Evolutionary conservation across 2,888 invertebrate genomes (phyloP).

Genomic region (Nomada hirtipes): DNA sequence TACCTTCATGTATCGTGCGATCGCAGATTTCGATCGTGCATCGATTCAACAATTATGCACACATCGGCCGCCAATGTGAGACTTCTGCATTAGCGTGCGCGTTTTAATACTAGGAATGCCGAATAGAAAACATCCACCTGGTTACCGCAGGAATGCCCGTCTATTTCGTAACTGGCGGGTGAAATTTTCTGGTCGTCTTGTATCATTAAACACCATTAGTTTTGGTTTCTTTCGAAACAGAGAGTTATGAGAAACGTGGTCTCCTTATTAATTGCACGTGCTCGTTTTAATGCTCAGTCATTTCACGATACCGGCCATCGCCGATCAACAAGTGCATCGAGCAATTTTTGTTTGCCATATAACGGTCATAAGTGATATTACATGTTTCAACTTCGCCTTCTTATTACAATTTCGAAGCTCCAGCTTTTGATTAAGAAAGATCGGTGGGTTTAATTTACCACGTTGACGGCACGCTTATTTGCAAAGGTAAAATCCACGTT

Average conservation of each 20-base stretch:
- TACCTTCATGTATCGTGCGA: background rate
- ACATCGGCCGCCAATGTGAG: constrained; percentile 16
- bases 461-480: background rate
- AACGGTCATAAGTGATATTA: background rate
- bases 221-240: constrained; percentile 8
- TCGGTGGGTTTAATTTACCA: constrained; percentile 7
- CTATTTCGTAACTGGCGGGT: constrained; percentile 44
- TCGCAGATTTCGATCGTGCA: background rate
- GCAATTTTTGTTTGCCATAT: too few species aligned
- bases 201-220: constrained; percentile 40
- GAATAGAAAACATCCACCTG: constrained; percentile 28
- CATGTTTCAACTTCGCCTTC: too few species aligned
- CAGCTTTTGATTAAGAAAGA: background rate
- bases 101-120: constrained; percentile 31
- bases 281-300: background rate
- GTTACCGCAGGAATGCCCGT: constrained; percentile 8
- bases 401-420: too few species aligned
- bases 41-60: background rate
- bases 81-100: constrained; percentile 3
- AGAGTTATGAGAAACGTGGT: background rate
- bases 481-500: background rate
- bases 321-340: background rate
- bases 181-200: constrained; percentile 46
- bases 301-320: background rate
- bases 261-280: background rate